phyloP scores from a whole-genome alignment of 2,113 vertebrate genomes.

The Cryptoleucopteryx plumbea region DNA sequence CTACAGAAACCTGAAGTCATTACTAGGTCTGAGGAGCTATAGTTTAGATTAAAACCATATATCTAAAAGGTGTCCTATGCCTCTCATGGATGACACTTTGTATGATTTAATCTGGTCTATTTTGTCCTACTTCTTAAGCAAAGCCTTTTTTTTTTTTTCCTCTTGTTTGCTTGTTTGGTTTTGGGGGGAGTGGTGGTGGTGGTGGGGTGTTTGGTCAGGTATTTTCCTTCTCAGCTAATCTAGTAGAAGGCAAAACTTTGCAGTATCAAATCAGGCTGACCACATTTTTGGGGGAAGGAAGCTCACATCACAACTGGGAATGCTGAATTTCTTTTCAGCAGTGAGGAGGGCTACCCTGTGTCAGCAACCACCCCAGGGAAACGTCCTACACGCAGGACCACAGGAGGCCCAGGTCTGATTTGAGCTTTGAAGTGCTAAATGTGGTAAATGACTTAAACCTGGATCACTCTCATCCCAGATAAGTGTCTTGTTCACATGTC shows the following conservation, averaged over 20 bases:
- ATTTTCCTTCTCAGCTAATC: background rate
- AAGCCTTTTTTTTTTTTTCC: background rate
- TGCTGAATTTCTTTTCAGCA: background rate
- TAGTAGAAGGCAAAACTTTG: background rate
- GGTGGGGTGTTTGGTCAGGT: rapidly evolving
- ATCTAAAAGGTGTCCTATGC: background rate
- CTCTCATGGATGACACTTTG: background rate
- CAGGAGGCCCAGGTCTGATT: background rate
- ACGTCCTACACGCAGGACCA: background rate
- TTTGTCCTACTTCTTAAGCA: background rate
- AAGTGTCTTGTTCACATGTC: rapidly evolving
- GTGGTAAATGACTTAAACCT: background rate
- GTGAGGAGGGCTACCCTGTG: background rate
- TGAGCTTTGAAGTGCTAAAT: background rate
- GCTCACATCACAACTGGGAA: background rate
- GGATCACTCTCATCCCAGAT: background rate
- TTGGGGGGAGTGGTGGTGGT: rapidly evolving
- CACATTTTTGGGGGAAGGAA: background rate
- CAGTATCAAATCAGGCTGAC: background rate
- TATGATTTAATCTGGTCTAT: background rate
- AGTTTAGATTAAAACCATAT: background rate
- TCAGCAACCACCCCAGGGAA: background rate
- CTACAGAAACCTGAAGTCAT: background rate
- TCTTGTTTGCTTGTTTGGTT: background rate
- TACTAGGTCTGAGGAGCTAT: background rate